Conservation (phyloP, 2,113 vertebrate genomes). For the Menidia beryllina region DNA sequence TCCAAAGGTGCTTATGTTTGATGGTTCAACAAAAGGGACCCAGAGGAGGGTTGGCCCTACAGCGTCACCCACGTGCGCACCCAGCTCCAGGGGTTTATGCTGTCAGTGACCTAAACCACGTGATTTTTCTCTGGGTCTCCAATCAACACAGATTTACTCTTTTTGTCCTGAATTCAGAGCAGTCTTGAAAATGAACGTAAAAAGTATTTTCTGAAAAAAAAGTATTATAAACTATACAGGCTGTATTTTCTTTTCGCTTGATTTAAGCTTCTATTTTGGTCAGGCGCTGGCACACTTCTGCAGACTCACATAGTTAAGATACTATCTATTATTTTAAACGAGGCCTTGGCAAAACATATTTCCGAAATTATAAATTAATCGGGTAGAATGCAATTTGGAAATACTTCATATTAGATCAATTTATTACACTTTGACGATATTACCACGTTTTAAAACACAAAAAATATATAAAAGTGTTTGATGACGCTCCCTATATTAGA, state of each 20-base stretch:
- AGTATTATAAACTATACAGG: too few species aligned
- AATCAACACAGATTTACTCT: conserved; percentile 80
- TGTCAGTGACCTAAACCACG: conserved; percentile 88
- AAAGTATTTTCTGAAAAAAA: background rate
- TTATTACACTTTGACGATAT: too few species aligned
- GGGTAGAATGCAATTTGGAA: background rate
- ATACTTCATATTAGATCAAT: background rate
- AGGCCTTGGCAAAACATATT: too few species aligned
- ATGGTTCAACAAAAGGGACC: conserved; percentile 96
- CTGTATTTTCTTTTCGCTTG: too few species aligned
- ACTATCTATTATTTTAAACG: too few species aligned
- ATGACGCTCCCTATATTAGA: background rate
- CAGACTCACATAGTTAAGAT: too few species aligned
- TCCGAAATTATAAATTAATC: too few species aligned
- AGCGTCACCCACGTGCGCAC: conserved; percentile 92
- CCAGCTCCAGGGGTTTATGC: conserved; percentile 86
- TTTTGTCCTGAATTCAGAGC: conserved; percentile 73
- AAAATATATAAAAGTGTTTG: background rate
- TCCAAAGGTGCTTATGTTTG: conserved; percentile 94
- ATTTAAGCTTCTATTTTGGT: too few species aligned
- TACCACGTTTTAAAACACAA: background rate
- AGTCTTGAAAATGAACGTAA: background rate
- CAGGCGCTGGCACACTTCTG: too few species aligned
- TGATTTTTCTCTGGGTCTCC: conserved; percentile 86
- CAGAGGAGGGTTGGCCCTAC: conserved; percentile 94